Conservation (phyloP, 1,140 invertebrate genomes). For the Ceratina japonica region DNA sequence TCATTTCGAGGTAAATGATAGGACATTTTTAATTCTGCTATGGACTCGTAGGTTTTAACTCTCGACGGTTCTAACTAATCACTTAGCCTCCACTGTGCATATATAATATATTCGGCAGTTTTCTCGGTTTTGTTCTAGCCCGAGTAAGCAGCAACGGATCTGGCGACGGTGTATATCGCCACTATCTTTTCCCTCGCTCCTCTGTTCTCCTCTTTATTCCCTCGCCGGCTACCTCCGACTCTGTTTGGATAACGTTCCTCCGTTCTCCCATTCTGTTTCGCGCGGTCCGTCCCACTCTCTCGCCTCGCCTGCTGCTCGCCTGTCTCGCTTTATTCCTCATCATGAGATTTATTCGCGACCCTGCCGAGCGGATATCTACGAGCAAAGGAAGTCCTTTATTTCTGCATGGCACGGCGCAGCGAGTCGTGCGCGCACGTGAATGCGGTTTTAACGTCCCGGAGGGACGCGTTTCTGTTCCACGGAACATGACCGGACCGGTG, state of each 20-base stretch:
- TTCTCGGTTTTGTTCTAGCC: neutral
- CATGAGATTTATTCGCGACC: conserved; percentile 61
- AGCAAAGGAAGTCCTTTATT: conserved; percentile 56
- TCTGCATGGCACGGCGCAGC: conserved; percentile 32
- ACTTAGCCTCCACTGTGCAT: too few species aligned
- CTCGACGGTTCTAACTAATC: too few species aligned
- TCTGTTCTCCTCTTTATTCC: conserved; percentile 23
- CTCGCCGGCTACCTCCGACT: conserved; percentile 13
- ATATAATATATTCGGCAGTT: too few species aligned
- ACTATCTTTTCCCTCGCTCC: conserved; percentile 29
- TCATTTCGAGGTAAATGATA: too few species aligned
- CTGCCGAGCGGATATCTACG: conserved; percentile 53
- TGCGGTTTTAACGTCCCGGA: conserved; percentile 36
- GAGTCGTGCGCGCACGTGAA: conserved; percentile 38
- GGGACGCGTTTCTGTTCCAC: conserved; percentile 30
- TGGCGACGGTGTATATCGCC: conserved; percentile 28
- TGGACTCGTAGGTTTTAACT: too few species aligned
- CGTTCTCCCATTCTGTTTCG: neutral
- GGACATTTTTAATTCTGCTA: too few species aligned
- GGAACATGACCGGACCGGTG: neutral
- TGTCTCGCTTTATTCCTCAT: conserved; percentile 35
- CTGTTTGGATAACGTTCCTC: neutral
- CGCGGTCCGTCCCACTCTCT: neutral
- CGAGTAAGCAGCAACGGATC: conserved; percentile 2
- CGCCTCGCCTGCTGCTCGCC: neutral